Percentiles rank a stretch among this genome's conserved stretches.
These are phyloP conservation scores for Seriola rivoliana DNA, from an alignment of 2,113 vertebrate genomes.

Conservation along the genomic window DNA sequence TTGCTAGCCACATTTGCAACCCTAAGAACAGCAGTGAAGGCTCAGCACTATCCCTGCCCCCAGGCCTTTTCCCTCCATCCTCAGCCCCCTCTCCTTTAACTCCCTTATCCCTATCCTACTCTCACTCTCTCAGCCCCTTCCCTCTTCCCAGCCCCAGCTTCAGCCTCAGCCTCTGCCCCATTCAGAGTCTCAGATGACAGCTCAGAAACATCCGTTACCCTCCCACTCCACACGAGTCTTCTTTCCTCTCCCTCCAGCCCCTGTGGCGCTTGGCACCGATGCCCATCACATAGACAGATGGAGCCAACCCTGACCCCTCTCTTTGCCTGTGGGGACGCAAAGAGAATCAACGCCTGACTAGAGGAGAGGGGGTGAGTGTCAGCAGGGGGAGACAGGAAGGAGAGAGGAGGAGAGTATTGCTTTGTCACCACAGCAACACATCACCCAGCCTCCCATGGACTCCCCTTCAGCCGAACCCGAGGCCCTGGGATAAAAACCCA, in stretches of 20 bases:
- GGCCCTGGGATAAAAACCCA: constrained; percentile 45
- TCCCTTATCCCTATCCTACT: constrained; percentile 18
- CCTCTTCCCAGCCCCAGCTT: background rate
- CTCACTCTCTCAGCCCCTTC: constrained; percentile 4
- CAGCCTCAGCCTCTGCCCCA: constrained; percentile 46
- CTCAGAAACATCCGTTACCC: constrained; percentile 71
- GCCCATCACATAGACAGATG: constrained; percentile 80
- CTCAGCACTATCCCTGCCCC: constrained; percentile 30
- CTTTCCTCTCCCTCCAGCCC: constrained; percentile 67
- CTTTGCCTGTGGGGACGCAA: constrained; percentile 69
- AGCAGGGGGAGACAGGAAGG: constrained; percentile 30
- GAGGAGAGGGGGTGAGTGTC: constrained; percentile 41
- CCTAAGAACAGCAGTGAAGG: constrained; percentile 33
- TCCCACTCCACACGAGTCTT: constrained; percentile 50
- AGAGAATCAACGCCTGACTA: constrained; percentile 70
- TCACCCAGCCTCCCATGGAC: constrained; percentile 55
- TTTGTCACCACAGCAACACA: constrained; percentile 69
- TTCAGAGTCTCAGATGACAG: constrained; percentile 70
- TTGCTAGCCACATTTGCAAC: constrained; percentile 32
- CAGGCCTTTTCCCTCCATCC: constrained; percentile 5
- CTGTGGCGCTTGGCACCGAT: constrained; percentile 77
- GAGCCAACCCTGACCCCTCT: constrained; percentile 82
- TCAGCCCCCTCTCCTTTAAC: constrained; percentile 28
- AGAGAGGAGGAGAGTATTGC: constrained; percentile 53
- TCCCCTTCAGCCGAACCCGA: constrained; percentile 45